Conservation (phyloP, 2,113 vertebrate genomes). For the Phylloscopus whistleri region DNA sequence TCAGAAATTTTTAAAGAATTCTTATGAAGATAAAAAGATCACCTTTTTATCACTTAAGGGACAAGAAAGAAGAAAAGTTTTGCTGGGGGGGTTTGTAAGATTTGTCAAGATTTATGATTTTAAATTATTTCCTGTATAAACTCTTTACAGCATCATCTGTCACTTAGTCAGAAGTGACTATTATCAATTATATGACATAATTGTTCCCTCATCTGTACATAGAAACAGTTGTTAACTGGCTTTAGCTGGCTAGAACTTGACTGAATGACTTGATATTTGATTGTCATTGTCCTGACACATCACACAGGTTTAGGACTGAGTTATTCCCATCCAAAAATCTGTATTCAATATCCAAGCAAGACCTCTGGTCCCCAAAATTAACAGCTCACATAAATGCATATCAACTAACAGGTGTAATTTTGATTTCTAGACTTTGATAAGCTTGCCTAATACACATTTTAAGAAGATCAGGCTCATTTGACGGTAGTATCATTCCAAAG, state of each 20-base stretch:
- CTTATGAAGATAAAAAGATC: background rate
- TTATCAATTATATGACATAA: background rate
- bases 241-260: background rate
- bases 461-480: background rate
- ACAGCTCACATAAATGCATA: background rate
- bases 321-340: background rate
- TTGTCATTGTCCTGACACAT: background rate
- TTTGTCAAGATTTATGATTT: background rate
- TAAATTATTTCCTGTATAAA: background rate
- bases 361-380: background rate
- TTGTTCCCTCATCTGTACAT: background rate
- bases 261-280: background rate
- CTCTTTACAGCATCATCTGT: background rate
- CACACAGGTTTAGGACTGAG: background rate
- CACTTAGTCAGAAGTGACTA: background rate
- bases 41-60: background rate
- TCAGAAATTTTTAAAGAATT: background rate
- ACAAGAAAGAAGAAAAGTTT: background rate
- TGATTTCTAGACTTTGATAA: background rate
- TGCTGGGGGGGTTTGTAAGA: background rate
- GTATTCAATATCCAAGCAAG: background rate
- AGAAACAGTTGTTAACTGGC: background rate
- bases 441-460: background rate
- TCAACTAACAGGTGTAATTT: background rate
- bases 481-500: background rate